Evolutionary conservation across 2,888 invertebrate species (phyloP).

Genomic region (Dryomyza anilis): DNA sequence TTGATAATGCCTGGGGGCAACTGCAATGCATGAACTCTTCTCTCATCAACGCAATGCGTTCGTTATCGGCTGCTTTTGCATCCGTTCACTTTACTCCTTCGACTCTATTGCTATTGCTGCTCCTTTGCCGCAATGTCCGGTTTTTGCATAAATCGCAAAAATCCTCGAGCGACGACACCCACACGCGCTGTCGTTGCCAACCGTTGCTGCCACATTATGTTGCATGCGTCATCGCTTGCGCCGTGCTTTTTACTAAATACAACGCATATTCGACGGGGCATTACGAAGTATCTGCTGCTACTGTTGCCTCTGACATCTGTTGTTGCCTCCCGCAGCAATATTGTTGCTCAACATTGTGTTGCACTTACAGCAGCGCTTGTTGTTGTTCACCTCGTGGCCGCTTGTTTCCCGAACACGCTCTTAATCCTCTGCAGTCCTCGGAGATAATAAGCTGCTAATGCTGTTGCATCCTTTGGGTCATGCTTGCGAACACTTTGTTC

Average conservation of each 20-base stretch:
- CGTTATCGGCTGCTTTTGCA: background rate
- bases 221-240: background rate
- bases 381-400: background rate
- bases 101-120: background rate
- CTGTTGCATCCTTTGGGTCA: constrained; percentile 1
- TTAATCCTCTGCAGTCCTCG: background rate
- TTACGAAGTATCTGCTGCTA: background rate
- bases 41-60: no score
- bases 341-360: background rate
- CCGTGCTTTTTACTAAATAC: background rate
- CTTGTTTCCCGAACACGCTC: background rate
- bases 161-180: no score
- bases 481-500: background rate
- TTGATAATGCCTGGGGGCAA: no score
- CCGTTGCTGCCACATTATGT: background rate
- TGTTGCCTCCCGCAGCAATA: background rate
- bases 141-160: background rate
- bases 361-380: background rate
- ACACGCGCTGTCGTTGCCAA: background rate
- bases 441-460: constrained; percentile 7
- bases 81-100: background rate
- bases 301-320: background rate
- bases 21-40: no score
- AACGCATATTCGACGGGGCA: background rate
- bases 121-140: background rate